A percentile compares a stretch with the other conserved stretches of the same genome.
These are phyloP conservation scores for Procambarus virginalis DNA, from an alignment of 1,140 invertebrate genomes.

Conservation along the genomic window DNA sequence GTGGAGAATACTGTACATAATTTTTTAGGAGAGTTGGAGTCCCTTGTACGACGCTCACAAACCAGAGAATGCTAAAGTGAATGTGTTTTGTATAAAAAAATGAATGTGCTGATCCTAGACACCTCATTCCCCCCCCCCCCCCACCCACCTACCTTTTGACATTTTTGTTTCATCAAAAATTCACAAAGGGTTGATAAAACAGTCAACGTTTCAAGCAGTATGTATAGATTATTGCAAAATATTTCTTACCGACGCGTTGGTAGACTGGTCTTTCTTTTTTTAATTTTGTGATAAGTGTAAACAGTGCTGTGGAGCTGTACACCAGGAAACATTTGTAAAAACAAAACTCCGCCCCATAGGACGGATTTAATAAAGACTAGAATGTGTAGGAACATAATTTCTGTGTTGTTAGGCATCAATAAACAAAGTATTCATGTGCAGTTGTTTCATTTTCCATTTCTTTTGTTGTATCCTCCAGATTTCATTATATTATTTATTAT, in stretches of 20 bases:
- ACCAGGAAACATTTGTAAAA: constrained; percentile 37
- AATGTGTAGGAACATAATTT: constrained; percentile 61
- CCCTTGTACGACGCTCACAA: constrained; percentile 44
- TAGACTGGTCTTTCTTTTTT: constrained; percentile 53
- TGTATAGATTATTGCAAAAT: constrained; percentile 55
- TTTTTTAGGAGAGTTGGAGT: constrained; percentile 62
- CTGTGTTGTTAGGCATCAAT: constrained; percentile 66
- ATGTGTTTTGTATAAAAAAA: constrained; percentile 56
- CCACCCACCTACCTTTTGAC: constrained; percentile 52
- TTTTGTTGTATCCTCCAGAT: too few relatives aligned
- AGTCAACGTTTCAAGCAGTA: constrained; percentile 45
- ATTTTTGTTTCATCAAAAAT: constrained; percentile 63
- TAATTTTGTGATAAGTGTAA: constrained; percentile 65
- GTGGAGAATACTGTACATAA: constrained; percentile 53
- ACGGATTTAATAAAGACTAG: constrained; percentile 57
- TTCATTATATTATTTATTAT: too few relatives aligned
- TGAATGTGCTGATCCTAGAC: constrained; percentile 32
- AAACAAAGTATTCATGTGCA: constrained; percentile 54
- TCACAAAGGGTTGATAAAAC: constrained; percentile 52
- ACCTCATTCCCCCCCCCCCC: constrained; percentile 3
- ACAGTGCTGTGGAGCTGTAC: constrained; percentile 39
- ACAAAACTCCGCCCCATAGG: constrained; percentile 35
- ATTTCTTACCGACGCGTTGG: constrained; percentile 58
- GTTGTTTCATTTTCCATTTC: not conserved
- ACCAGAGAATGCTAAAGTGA: constrained; percentile 16